Percentiles rank a stretch among this genome's conserved stretches.
Conservation (phyloP, 23 tunicate genomes). For the Phallusia fumigata region DNA sequence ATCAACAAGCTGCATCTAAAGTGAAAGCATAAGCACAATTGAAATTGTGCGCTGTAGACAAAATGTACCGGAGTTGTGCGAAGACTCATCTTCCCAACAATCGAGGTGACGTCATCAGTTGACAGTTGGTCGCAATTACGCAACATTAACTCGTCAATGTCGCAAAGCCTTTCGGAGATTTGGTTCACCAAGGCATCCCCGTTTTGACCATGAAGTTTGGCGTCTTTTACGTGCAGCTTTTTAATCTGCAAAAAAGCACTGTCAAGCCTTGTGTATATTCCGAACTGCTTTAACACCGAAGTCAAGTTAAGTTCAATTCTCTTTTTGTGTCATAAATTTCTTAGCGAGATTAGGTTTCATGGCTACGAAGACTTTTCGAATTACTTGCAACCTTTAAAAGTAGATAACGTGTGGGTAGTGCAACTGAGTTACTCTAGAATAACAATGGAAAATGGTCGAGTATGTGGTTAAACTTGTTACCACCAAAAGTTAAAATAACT, state of each 20-base stretch:
- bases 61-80: not conserved
- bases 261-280: not conserved
- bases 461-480: too few relatives aligned
- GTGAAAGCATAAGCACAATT: not conserved
- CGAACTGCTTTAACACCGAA: too few relatives aligned
- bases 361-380: too few relatives aligned
- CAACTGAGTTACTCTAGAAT: too few relatives aligned
- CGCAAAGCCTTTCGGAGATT: not conserved
- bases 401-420: too few relatives aligned
- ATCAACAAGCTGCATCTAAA: not conserved
- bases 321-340: too few relatives aligned
- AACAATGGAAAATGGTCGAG: too few relatives aligned
- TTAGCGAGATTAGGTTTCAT: too few relatives aligned
- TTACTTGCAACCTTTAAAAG: too few relatives aligned
- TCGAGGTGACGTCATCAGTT: not conserved
- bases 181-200: not conserved
- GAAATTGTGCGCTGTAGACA: too few relatives aligned
- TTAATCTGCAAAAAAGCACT: not conserved
- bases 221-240: not conserved
- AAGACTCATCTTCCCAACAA: not conserved
- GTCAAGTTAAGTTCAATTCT: too few relatives aligned
- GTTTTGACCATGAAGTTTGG: not conserved
- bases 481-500: too few relatives aligned
- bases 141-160: not conserved
- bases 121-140: not conserved